phyloP scores from a whole-genome alignment of 1,140 invertebrate species.

The Leptonema lineaticorne region DNA sequence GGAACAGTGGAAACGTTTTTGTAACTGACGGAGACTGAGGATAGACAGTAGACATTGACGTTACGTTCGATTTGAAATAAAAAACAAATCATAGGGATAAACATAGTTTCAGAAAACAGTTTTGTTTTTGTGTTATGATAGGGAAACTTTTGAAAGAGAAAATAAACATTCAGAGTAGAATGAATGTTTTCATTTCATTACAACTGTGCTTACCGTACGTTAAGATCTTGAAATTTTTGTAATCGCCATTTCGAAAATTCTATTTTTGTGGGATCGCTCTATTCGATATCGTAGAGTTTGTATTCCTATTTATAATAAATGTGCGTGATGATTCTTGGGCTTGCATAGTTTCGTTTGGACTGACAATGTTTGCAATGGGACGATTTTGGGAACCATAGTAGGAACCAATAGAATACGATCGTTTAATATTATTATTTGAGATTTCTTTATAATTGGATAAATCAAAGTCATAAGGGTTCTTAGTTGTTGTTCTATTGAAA shows the following conservation, averaged over 20 bases:
- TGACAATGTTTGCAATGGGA: slow-evolving; percentile 21
- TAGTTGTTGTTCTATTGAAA: slow-evolving; percentile 50
- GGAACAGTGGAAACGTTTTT: too few species aligned
- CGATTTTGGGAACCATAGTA: slow-evolving; percentile 44
- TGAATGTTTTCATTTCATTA: neutral
- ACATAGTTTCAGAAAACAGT: neutral
- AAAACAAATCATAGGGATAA: neutral
- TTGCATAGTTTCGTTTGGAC: slow-evolving; percentile 28
- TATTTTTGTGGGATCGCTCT: slow-evolving; percentile 2
- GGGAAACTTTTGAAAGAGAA: neutral
- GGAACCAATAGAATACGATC: slow-evolving; percentile 48
- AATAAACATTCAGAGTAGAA: slow-evolving; percentile 13
- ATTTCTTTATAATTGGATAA: slow-evolving; percentile 45
- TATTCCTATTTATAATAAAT: slow-evolving; percentile 14
- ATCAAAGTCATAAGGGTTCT: slow-evolving; percentile 53
- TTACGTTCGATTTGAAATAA: too few species aligned
- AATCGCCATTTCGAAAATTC: neutral
- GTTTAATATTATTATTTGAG: slow-evolving; percentile 51
- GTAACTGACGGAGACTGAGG: too few species aligned
- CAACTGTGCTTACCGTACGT: slow-evolving; percentile 34
- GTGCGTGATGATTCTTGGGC: slow-evolving; percentile 25
- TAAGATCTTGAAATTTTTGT: slow-evolving; percentile 19
- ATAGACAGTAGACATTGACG: too few species aligned
- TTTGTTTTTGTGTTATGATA: too few species aligned
- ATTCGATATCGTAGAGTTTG: slow-evolving; percentile 7